Percentiles rank a stretch among this genome's conserved stretches.
phyloP scores from a whole-genome alignment of 2,888 invertebrate species.

The Drosophila aldrichi region DNA sequence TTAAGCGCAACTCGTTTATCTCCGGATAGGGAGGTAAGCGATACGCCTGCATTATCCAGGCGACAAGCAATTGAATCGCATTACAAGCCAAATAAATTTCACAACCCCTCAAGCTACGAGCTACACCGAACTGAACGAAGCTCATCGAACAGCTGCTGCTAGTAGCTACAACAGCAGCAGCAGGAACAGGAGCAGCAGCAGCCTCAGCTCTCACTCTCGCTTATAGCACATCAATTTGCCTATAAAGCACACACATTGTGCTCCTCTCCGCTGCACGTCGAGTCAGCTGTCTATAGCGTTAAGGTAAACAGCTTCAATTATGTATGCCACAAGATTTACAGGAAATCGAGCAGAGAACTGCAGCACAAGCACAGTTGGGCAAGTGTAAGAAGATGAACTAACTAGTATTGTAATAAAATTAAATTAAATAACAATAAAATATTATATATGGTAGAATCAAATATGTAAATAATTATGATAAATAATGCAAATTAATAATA shows the following conservation, averaged over 20 bases:
- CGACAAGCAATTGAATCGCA: constrained; percentile 73
- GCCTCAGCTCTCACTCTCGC: constrained; percentile 8
- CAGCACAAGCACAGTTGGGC: neutral
- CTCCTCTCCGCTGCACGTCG: constrained; percentile 2
- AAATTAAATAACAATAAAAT: neutral
- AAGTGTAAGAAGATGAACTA: neutral
- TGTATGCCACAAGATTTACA: constrained; percentile 22
- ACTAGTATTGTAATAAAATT: neutral
- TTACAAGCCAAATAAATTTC: constrained; percentile 76
- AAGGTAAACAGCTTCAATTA: constrained; percentile 28
- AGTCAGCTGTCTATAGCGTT: constrained; percentile 2
- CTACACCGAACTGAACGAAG: neutral
- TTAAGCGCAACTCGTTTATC: constrained; percentile 74
- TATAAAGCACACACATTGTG: constrained; percentile 15
- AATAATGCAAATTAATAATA: too few species aligned
- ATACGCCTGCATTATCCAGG: constrained; percentile 67
- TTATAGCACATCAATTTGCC: constrained; percentile 48
- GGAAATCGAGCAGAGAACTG: neutral
- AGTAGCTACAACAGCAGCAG: neutral
- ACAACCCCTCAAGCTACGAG: constrained; percentile 22
- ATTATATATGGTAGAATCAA: too few species aligned
- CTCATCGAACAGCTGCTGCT: constrained; percentile 32
- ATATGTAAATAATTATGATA: too few species aligned
- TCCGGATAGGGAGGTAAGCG: constrained; percentile 42
- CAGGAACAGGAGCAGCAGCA: too few species aligned